These are phyloP conservation scores for Cataglyphis rosenhaueri DNA, from an alignment of 2,888 invertebrate genomes.

Conservation along the genomic window DNA sequence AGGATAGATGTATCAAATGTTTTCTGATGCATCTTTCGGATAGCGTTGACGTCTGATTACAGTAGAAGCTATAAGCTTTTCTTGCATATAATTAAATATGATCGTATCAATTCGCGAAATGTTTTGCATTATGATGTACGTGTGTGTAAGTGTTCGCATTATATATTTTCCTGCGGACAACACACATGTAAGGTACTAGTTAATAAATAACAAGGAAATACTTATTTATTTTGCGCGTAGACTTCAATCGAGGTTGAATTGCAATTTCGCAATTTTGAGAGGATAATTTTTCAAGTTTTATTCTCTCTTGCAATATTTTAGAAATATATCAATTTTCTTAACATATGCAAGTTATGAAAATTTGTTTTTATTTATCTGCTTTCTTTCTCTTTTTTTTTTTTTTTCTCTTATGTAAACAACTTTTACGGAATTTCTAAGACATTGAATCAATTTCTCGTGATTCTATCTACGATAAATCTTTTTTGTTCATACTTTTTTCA, in stretches of 20 bases:
- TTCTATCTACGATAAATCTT: neutral
- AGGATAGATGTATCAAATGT: constrained; percentile 9
- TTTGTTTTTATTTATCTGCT: neutral
- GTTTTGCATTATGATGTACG: neutral
- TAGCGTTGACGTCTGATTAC: neutral
- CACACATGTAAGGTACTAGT: neutral
- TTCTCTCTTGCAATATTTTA: neutral
- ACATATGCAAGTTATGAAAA: neutral
- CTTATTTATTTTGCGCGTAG: neutral
- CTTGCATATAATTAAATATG: constrained; percentile 41
- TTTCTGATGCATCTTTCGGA: neutral
- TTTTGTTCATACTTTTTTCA: neutral
- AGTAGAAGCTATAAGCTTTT: neutral
- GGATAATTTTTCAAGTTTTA: constrained; percentile 27
- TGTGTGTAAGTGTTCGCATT: neutral
- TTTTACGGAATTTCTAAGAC: constrained; percentile 45
- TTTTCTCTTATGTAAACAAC: neutral
- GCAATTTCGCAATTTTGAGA: constrained; percentile 10
- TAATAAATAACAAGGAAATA: neutral
- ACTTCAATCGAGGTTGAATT: neutral
- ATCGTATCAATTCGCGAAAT: constrained; percentile 44
- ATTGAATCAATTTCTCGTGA: neutral
- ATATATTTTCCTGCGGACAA: neutral
- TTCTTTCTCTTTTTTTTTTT: neutral
- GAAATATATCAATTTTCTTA: neutral